phyloP scores from a whole-genome alignment of 2,888 invertebrate species.

The Drosophila mayaguana region DNA sequence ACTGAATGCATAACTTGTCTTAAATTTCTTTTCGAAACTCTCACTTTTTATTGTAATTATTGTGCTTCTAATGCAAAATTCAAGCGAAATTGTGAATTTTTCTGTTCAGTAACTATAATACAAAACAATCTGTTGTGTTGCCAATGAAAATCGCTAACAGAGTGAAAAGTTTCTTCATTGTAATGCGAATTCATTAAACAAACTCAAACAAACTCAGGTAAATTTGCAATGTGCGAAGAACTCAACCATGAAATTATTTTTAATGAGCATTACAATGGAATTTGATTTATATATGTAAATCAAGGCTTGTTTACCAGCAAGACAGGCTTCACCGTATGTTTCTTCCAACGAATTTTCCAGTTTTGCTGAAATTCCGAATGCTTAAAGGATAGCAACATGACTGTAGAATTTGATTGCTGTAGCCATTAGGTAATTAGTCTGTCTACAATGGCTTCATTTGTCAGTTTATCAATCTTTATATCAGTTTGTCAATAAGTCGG shows the following conservation, averaged over 20 bases:
- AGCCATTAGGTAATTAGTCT: not conserved
- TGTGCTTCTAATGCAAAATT: not conserved
- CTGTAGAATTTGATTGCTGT: not conserved
- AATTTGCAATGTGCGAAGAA: not conserved
- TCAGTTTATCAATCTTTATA: not conserved
- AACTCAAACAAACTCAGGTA: not conserved
- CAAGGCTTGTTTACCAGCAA: not conserved
- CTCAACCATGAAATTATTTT: not conserved
- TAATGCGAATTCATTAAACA: not conserved
- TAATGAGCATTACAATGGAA: not conserved
- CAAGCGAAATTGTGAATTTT: not conserved
- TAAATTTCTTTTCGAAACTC: not conserved
- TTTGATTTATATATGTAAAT: not conserved
- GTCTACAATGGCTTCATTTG: not conserved
- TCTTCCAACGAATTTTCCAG: not conserved
- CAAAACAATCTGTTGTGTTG: not conserved
- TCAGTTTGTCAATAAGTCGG: not conserved
- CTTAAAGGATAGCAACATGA: not conserved
- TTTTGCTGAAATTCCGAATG: not conserved
- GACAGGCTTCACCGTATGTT: not conserved
- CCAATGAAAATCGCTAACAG: not conserved
- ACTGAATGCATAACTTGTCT: not conserved
- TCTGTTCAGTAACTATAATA: not conserved
- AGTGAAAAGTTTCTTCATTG: not conserved
- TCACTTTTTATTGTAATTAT: not conserved